Base-by-base conservation (phyloP, 2,888 invertebrate species). In the Cantharis lateralis region DNA sequence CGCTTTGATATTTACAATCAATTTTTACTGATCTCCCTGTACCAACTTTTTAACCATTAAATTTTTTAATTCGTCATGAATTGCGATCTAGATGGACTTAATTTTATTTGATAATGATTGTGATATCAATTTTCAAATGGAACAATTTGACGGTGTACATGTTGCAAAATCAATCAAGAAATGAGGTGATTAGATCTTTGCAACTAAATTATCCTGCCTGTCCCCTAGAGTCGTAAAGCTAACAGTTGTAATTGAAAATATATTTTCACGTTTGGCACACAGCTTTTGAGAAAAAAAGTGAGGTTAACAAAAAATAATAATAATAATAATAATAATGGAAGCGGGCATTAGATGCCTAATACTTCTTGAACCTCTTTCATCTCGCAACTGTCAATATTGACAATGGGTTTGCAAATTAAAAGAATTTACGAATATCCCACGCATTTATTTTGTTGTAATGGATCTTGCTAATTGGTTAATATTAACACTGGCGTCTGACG, bases 1-100 rank as follows among this genome's bases (percentile, higher is more conserved):
- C 62, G 48, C 61, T 69, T 69, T 69, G 73, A 73, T 73, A 73
- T 48, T 28, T 28, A 28, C 62, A 73, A 73, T 73, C 73, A 73
- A 73, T 73, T 73, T 73, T 73, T 68, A 69, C 62, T 48, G 73
- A 73, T 73, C 73, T 73, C 16, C 32, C 32, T 15, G 28, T 32
- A 28, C 32, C 32, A 69, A 32, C 28, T 69, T 68, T 73, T 69
- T 69, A 68, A 62, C 13, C 16, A 48, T 26, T 62, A 48, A 66
- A 66, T 66, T 72, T 72, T 32, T 28, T 18, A 61, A 18, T 72
- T 28, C 64, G 66, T 66, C 48, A 68, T 62, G 69, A 73, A 73
- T 20, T 68, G 26, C 15, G 68, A 72, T 72, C 68, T 48, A 24
- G 64, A 71, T 71, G 72, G 68, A 72, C 68, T 72, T 68, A 68